phyloP scores from a whole-genome alignment of 2,113 vertebrate species.

The Oryzias melastigma region DNA sequence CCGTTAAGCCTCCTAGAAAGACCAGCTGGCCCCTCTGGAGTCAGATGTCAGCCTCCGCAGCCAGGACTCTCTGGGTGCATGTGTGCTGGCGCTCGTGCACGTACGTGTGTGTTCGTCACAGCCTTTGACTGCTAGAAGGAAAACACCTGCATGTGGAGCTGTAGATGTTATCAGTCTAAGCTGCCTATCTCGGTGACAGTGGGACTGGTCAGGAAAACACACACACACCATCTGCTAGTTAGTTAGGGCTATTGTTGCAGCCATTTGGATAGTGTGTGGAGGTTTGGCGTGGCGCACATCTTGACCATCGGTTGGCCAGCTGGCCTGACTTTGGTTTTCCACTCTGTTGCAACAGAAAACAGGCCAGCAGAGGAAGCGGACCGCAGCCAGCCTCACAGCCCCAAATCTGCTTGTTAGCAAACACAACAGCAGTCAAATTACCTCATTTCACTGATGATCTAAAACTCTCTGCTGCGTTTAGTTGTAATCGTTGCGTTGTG shows the following conservation, averaged over 20 bases:
- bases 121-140: slow-evolving; percentile 68
- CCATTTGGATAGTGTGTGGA: slow-evolving; percentile 65
- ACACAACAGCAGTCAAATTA: slow-evolving; percentile 11
- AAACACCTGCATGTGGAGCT: slow-evolving; percentile 74
- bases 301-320: slow-evolving; percentile 74
- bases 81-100: slow-evolving; percentile 34
- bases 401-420: slow-evolving; percentile 25
- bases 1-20: slow-evolving; percentile 78
- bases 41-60: slow-evolving; percentile 75
- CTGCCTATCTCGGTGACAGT: slow-evolving; percentile 68
- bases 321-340: slow-evolving; percentile 68
- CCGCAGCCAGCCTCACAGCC: not conserved
- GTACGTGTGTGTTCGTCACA: slow-evolving; percentile 20
- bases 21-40: slow-evolving; percentile 78
- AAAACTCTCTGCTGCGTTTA: not conserved
- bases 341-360: slow-evolving; percentile 54
- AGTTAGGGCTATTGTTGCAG: slow-evolving; percentile 73
- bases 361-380: slow-evolving; percentile 22
- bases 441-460: slow-evolving; percentile 15
- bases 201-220: slow-evolving; percentile 39
- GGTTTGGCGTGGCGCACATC: slow-evolving; percentile 75
- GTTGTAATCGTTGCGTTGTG: not conserved
- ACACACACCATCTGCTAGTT: slow-evolving; percentile 72
- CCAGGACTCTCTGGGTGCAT: slow-evolving; percentile 54
- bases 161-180: slow-evolving; percentile 74